Evolutionary conservation across 2,888 invertebrate genomes (phyloP), one percentile per base, ranked within the genome.

Genomic region (Acronicta psi): DNA sequence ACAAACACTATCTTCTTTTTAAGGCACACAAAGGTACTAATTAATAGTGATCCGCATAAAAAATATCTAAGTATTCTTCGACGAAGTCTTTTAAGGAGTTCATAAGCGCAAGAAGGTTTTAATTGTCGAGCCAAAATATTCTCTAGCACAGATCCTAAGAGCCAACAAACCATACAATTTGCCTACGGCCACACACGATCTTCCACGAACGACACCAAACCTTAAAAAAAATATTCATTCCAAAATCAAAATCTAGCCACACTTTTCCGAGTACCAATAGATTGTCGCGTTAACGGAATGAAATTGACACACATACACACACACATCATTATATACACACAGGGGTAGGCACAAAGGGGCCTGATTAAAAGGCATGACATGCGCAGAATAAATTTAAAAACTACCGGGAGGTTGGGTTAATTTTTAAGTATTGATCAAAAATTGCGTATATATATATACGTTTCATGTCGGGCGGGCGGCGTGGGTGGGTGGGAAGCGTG

Each of bases 351-450:
- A 76, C 76, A 87, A 84, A 88, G 86, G 84, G 76, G 81, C 70
- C 90, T 93, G 93, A 94, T 94, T 94, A 93, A 93, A 94, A 93
- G 91, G 90, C 93, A 93, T 93, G 93, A 93, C 93, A 94, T 94
- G 93, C 93, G 93, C 93, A 94, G 91, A 91, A 82, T 93, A 92
- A 91, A 91, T 89, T 94, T 91, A 93, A 94, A 93, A 93, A 93
- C 93, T 93, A 93, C 88, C 75, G 87, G 87, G 90, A 89, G 91
- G 90, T 85, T 87, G 92, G 90, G 93, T 94, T 93, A 94, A 94
- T 94, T 94, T 94, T 94, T 94, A 94, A 94, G 93, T 94, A 94
- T 93, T 93, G 93, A 94, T 93, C 93, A 94, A 93, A 93, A 93
- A 93, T 93, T 93, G 93, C 92, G 92, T 93, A 81, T 82, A 81